phyloP scores from a whole-genome alignment of 2,797 vertebrate genomes.

The Coilia nasus region DNA sequence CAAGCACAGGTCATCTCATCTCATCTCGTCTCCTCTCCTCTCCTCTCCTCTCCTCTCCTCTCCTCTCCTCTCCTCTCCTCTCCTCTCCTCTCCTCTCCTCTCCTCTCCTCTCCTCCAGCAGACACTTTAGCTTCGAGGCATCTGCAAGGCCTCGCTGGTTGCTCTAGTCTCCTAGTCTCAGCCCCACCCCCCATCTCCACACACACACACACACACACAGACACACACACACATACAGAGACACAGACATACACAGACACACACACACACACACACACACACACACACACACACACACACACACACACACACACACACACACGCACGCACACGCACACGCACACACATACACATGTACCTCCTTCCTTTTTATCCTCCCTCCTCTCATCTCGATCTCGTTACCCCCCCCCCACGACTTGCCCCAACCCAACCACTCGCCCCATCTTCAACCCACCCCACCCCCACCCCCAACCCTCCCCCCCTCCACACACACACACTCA shows the following conservation, averaged over 20 bases:
- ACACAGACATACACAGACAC: too few species aligned
- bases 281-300: constrained; percentile 4
- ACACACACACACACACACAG: not conserved
- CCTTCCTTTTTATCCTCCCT: constrained; percentile 28
- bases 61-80: constrained; percentile 11
- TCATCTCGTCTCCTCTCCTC: not conserved
- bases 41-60: not conserved
- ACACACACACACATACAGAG: not conserved
- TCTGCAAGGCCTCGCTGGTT: not conserved
- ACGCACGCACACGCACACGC: too few species aligned
- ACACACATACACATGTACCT: too few species aligned
- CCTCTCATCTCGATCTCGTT: constrained; percentile 12
- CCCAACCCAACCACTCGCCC: not conserved
- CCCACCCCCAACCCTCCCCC: not conserved
- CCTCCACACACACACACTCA: not conserved
- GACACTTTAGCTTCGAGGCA: not conserved
- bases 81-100: constrained; percentile 24
- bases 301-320: constrained; percentile 13
- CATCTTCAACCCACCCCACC: too few species aligned
- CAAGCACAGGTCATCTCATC: constrained; percentile 19
- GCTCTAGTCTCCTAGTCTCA: not conserved
- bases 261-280: too few species aligned
- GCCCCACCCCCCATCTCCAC: not conserved
- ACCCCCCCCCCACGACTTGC: not conserved
- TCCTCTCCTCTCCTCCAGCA: not conserved